Evolutionary conservation across 2,797 vertebrate species (phyloP), one percentile per base, ranked within the genome.

Genomic region (Rhinatrema bivittatum): DNA sequence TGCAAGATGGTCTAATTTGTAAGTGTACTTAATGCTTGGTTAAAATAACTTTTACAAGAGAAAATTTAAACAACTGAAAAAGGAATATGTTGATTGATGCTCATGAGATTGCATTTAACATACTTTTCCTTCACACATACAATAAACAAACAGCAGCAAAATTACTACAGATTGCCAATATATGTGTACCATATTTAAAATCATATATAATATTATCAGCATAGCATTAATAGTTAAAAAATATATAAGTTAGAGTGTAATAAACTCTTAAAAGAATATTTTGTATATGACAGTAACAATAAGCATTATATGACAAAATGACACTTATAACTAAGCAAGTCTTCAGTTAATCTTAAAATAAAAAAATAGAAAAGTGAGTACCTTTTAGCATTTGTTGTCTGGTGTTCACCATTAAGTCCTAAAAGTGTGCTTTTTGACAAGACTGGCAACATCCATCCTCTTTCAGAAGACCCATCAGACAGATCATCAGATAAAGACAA

Each of bases 371-470:
- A n/a, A 55, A 42, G 40, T 31, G 10, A n/a, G 10, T 70, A 90
- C 82, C 86, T 87, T 65, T 82, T 78, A 34, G 53, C 34, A 21
- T 76, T 68, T 36, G 56, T 32, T 48, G 68, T 67, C 32, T 62
- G 64, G 13, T 73, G 61, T 20, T 70, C 16, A 24, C 59, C 63
- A 16, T 63, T 40, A 4, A 84, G 32, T 46, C 68, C 53, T 21
- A 79, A 57, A 10, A 82, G 76, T 1, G 68, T 49, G 27, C 84
- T 83, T 39, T 50, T 76, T 47, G 76, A 54, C 9, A 87, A 55
- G 42, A 49, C 57, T 2, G 74, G 70, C 22, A 66, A 14, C 22
- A 77, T 56, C 82, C 83, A 83, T 62, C 66, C 65, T 15, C 46
- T 65, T 15, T 76, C 74, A 39, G 64, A 61, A 30, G 53, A 63